phyloP scores from a whole-genome alignment of 1,140 invertebrate species.

The Zaprionus tsacasi region DNA sequence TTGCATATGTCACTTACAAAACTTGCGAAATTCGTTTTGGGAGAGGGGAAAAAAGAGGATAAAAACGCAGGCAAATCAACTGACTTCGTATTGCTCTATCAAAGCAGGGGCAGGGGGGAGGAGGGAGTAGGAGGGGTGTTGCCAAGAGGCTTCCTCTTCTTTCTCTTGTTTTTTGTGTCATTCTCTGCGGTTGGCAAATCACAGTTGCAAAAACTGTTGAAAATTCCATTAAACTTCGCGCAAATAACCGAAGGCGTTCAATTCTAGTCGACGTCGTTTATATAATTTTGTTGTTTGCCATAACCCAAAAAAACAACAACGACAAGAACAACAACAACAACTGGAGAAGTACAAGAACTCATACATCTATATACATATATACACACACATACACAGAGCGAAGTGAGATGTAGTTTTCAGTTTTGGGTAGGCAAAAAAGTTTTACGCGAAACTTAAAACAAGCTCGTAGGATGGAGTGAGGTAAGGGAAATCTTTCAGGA shows the following conservation, averaged over 20 bases:
- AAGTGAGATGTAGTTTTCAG: conserved; percentile 22
- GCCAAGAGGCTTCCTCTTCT: background rate
- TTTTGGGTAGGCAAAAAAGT: conserved; percentile 48
- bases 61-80: conserved; percentile 42
- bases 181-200: conserved; percentile 70
- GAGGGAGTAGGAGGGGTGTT: background rate
- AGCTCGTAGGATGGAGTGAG: conserved; percentile 6
- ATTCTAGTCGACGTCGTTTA: conserved; percentile 78
- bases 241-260: conserved; percentile 81
- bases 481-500: background rate
- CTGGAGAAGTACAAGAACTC: background rate
- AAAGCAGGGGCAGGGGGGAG: background rate
- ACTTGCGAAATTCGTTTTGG: conserved; percentile 62
- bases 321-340: conserved; percentile 20
- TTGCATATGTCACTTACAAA: conserved; percentile 79
- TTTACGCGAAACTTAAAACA: conserved; percentile 65
- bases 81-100: conserved; percentile 14
- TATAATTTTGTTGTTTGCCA: conserved; percentile 76
- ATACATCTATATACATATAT: background rate
- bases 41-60: conserved; percentile 14
- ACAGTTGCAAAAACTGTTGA: conserved; percentile 77
- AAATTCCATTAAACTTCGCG: conserved; percentile 82
- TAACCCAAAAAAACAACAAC: conserved; percentile 61
- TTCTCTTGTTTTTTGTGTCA: conserved; percentile 10
- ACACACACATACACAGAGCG: background rate